Conservation (phyloP, 2,113 vertebrate species). For the Raja brachyura region DNA sequence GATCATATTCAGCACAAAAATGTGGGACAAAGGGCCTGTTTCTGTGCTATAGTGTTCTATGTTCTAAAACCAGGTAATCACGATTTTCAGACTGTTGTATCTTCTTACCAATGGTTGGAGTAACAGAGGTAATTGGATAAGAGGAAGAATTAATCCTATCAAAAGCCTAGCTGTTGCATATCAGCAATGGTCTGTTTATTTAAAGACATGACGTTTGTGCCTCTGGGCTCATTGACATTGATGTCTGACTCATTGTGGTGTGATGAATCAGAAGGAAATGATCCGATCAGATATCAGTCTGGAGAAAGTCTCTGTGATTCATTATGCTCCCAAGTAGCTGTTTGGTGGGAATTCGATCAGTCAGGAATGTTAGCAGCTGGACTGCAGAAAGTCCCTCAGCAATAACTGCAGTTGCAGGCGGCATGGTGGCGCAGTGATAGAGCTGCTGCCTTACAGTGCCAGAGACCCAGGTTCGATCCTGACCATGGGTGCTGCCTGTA, state of each 20-base stretch:
- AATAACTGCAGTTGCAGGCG: not conserved
- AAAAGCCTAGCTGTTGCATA: not conserved
- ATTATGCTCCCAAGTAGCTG: not conserved
- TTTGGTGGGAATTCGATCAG: not conserved
- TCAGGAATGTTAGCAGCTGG: not conserved
- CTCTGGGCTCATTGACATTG: not conserved
- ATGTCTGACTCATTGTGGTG: not conserved
- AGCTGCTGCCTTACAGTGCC: no score
- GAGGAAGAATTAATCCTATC: not conserved
- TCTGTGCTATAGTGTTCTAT: no score
- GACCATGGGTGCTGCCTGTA: no score
- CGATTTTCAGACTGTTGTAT: no score
- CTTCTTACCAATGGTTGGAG: no score
- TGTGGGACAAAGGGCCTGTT: no score
- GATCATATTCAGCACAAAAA: no score
- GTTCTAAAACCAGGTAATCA: no score
- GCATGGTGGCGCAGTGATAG: no score
- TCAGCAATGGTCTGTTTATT: not conserved
- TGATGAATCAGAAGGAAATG: not conserved
- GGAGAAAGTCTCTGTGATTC: not conserved
- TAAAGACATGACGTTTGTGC: not conserved
- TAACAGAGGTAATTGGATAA: not conserved
- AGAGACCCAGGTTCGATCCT: no score
- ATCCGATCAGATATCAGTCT: not conserved
- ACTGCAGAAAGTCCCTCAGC: not conserved